These are phyloP conservation scores for Ctena decussata DNA, from an alignment of 2,888 invertebrate species.

Conservation along the genomic window DNA sequence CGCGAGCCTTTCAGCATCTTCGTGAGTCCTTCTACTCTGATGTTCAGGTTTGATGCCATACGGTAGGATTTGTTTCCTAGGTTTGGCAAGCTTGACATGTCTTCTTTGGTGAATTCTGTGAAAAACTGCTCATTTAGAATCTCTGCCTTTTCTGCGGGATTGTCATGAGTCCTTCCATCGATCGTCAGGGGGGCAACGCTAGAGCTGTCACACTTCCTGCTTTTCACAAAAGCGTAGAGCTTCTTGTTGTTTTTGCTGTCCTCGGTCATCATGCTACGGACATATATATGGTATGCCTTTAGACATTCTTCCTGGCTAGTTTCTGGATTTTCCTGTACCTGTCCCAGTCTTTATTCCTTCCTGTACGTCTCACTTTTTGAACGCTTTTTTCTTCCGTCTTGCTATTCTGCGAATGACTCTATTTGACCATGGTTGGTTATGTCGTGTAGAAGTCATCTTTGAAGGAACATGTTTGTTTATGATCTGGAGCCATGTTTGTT, in stretches of 20 bases:
- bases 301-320: not conserved
- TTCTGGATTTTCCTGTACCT: not conserved
- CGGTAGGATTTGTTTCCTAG: not conserved
- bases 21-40: not conserved
- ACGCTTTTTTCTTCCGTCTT: not conserved
- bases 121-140: not conserved
- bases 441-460: not conserved
- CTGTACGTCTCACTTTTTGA: not conserved
- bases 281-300: not conserved
- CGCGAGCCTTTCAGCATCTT: slow-evolving; percentile 23
- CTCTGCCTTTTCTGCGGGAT: not conserved
- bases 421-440: not conserved
- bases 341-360: not conserved
- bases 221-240: not conserved
- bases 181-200: not conserved
- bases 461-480: not conserved
- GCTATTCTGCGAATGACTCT: not conserved
- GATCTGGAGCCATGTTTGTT: not conserved
- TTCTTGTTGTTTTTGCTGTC: not conserved
- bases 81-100: not conserved
- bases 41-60: not conserved
- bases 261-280: not conserved
- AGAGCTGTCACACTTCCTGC: not conserved
- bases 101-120: not conserved
- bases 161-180: not conserved